A percentile compares a stretch with the other conserved stretches of the same genome.
These are phyloP conservation scores for Sialia sialis DNA, from an alignment of 2,113 vertebrate genomes.

Conservation along the genomic window DNA sequence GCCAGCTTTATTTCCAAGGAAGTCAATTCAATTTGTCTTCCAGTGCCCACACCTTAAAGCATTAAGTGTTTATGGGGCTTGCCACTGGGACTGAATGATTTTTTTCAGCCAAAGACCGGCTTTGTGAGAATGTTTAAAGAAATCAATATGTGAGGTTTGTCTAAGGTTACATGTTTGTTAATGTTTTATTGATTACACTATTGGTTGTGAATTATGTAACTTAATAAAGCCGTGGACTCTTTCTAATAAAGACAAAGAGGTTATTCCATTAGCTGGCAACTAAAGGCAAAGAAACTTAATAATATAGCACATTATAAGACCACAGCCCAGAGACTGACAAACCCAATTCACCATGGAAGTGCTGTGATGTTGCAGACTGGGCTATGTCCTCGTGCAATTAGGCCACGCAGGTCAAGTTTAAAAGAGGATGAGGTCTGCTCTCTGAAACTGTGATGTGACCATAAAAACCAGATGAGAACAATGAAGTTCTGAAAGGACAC, in stretches of 20 bases:
- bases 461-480: background rate
- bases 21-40: background rate
- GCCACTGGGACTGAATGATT: background rate
- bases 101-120: background rate
- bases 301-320: slow-evolving; percentile 51
- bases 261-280: slow-evolving; percentile 70
- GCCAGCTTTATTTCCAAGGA: background rate
- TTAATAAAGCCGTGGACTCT: slow-evolving; percentile 67
- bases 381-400: background rate
- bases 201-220: slow-evolving; percentile 73
- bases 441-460: background rate
- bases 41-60: background rate
- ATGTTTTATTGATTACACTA: slow-evolving; percentile 73
- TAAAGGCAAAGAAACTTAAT: slow-evolving; percentile 62
- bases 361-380: slow-evolving; percentile 22
- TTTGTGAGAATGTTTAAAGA: slow-evolving; percentile 57
- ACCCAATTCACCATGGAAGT: slow-evolving; percentile 51
- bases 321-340: slow-evolving; percentile 40
- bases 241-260: slow-evolving; percentile 61
- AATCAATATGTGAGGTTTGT: slow-evolving; percentile 70
- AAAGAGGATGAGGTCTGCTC: background rate
- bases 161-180: slow-evolving; percentile 68
- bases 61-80: background rate
- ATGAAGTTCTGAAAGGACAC: background rate
- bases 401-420: background rate